Evolutionary conservation across 2,888 invertebrate genomes (phyloP).

Genomic region (Chloroclysta siterata): DNA sequence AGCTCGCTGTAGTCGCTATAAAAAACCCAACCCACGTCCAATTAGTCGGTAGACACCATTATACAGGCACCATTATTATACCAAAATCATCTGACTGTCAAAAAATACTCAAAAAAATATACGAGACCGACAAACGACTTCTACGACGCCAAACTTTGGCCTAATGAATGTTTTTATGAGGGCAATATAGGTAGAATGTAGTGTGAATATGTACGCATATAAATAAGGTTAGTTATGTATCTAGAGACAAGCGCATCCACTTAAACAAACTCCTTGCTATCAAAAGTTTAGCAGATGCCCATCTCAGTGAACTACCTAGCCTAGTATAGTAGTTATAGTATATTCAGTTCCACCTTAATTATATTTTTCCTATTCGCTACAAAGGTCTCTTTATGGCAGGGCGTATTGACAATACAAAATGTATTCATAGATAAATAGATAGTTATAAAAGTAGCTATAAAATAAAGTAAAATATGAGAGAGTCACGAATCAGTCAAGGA

Average conservation of each 20-base stretch:
- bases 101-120: too few species aligned
- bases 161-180: conserved; percentile 36
- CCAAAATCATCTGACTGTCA: conserved; percentile 41
- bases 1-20: conserved; percentile 23
- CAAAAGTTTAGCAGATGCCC: too few species aligned
- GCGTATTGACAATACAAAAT: too few species aligned
- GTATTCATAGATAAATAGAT: too few species aligned
- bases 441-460: too few species aligned
- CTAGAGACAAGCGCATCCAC: too few species aligned
- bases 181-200: conserved; percentile 3
- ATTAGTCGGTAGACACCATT: conserved; percentile 49
- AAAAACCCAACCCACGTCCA: conserved; percentile 51
- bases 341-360: too few species aligned
- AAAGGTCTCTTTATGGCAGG: too few species aligned
- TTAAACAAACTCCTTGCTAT: too few species aligned
- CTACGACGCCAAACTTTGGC: conserved; percentile 15
- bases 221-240: not conserved
- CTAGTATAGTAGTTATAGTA: too few species aligned
- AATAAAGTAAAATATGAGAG: not conserved
- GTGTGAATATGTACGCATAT: not conserved
- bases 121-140: conserved; percentile 32
- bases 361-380: too few species aligned
- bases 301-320: too few species aligned
- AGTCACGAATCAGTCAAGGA: not conserved
- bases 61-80: conserved; percentile 45